phyloP scores from a whole-genome alignment of 2,113 vertebrate species.

The Gadus chalcogrammus region DNA sequence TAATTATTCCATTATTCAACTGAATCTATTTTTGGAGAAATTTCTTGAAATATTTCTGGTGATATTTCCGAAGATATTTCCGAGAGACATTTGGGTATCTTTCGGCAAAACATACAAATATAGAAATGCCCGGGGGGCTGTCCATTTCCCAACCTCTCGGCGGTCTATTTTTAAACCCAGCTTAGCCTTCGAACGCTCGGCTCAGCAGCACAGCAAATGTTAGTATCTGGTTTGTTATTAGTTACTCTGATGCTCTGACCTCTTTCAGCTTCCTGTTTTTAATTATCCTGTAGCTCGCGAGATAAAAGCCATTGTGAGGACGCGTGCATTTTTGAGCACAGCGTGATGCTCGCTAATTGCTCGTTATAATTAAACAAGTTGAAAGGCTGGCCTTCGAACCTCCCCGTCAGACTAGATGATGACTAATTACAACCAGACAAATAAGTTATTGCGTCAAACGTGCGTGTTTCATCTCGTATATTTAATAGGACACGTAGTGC shows the following conservation, averaged over 20 bases:
- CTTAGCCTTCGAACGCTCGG: neutral
- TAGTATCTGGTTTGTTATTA: conserved; percentile 6
- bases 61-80: too few relatives aligned
- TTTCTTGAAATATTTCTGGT: too few relatives aligned
- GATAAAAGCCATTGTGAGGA: conserved; percentile 29
- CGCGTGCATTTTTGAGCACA: conserved; percentile 21
- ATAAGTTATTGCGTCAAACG: neutral
- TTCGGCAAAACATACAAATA: too few relatives aligned
- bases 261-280: conserved; percentile 35
- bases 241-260: conserved; percentile 5
- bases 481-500: neutral
- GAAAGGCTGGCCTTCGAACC: conserved; percentile 23
- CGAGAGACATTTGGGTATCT: too few relatives aligned
- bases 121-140: neutral
- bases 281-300: conserved; percentile 49
- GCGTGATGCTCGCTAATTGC: conserved; percentile 52
- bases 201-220: neutral
- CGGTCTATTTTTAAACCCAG: neutral
- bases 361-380: conserved; percentile 59
- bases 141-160: neutral
- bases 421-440: conserved; percentile 6
- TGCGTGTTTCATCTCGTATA: neutral
- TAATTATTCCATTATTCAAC: too few relatives aligned
- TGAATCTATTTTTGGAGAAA: too few relatives aligned
- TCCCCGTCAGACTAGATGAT: conserved; percentile 14